Evolutionary conservation across 2,888 invertebrate species (phyloP), one percentile per base, ranked within the genome.

Genomic region (Cetonia aurata): DNA sequence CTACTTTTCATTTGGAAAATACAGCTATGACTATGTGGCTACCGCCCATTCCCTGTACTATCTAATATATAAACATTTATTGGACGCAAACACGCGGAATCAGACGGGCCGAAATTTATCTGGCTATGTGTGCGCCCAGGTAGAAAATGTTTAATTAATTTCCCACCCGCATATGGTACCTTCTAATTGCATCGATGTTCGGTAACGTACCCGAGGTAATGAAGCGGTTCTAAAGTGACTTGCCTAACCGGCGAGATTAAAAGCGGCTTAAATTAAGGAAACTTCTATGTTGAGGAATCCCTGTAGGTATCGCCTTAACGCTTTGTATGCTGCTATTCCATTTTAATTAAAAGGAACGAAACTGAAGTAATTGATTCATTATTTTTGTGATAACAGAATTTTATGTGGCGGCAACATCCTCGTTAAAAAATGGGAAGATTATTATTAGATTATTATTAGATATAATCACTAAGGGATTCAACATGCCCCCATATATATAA

Each of bases 11-110:
- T 68, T 67, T 57, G 70, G 70, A 67, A 74, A 74, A 72, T 72
- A 60, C 46, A 65, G 62, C 62, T 17, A 19, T 50, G 50, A 48
- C 57, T 57, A 55, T 72, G 71, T 71, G 57, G 55, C 57, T 57
- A 55, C 74, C 74, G 74, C 74, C 74, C 69, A 62, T 74, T 72
- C 67, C 72, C 59, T 74, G 74, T 74, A 67, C 66, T 53, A 60
- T 62, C 69, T 72, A 72, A 74, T 74, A 74, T 70, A 74, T 74
- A 74, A 74, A 74, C 74, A 74, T 74, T 74, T 74, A 74, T 74
- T 71, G 71, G 74, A 68, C 62, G 71, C 71, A 69, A 71, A 71
- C 71, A 71, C 57, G 71, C 37, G 62, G 57, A 66, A 71, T 71
- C 71, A 71, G 69, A 65, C 71, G 56, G 71, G 65, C 37, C 41